Conservation (phyloP, 2,888 invertebrate genomes). For the Poecilus cupreus region DNA sequence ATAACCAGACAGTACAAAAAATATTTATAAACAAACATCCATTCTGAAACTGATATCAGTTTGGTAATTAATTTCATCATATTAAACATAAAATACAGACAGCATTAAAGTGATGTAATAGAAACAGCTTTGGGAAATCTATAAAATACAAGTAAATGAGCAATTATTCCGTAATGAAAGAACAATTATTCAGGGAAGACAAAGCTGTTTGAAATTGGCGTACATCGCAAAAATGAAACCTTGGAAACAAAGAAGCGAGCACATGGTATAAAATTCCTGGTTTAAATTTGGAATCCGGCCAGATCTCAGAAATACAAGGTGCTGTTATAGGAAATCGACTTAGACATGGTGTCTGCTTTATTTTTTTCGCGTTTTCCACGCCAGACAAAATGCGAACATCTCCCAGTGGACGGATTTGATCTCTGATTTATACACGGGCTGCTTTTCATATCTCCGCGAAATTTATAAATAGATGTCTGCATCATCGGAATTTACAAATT, state of each 20-base stretch:
- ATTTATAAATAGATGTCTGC: background rate
- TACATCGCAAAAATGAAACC: background rate
- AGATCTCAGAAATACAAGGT: slow-evolving; percentile 3
- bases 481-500: background rate
- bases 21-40: background rate
- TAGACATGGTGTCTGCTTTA: slow-evolving; percentile 44
- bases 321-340: slow-evolving; percentile 49
- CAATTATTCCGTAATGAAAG: no score
- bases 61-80: background rate
- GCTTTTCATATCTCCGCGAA: background rate
- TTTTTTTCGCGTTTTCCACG: slow-evolving; percentile 12
- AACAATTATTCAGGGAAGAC: no score
- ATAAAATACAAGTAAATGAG: no score
- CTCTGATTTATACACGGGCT: background rate
- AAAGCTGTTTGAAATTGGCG: no score
- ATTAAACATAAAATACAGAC: background rate
- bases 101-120: no score
- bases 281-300: slow-evolving; percentile 39
- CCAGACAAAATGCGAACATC: slow-evolving; percentile 15
- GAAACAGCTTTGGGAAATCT: no score
- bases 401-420: background rate
- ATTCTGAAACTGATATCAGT: background rate
- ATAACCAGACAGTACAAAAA: background rate
- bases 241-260: slow-evolving; percentile 6
- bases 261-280: slow-evolving; percentile 36